Conservation (phyloP, 2,888 invertebrate genomes). For the Bembecia ichneumoniformis region DNA sequence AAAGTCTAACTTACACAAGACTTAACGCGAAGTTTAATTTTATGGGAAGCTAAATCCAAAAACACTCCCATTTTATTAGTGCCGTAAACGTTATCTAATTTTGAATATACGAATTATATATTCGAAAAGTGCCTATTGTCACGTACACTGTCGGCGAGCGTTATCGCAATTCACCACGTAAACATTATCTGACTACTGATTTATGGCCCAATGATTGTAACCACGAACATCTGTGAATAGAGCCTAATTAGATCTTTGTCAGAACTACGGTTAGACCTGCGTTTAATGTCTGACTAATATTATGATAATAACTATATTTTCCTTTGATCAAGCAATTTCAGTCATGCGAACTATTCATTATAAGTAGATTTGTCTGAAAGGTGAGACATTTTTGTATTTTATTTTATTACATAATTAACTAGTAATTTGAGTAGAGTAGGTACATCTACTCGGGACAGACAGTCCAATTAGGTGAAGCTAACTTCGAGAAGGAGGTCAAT, state of each 20-base stretch:
- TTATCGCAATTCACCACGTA: slow-evolving; percentile 10
- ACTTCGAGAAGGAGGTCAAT: too few relatives aligned
- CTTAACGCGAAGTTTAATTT: neutral
- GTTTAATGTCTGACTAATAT: too few relatives aligned
- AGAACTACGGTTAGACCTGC: slow-evolving; percentile 11
- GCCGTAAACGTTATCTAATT: slow-evolving; percentile 2
- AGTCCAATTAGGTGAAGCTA: too few relatives aligned
- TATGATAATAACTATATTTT: too few relatives aligned
- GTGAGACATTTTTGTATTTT: too few relatives aligned
- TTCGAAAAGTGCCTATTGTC: slow-evolving; percentile 1
- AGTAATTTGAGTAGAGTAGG: too few relatives aligned
- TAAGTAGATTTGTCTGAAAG: too few relatives aligned
- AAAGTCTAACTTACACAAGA: too few relatives aligned
- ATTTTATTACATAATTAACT: too few relatives aligned
- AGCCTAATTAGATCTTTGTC: slow-evolving; percentile 26
- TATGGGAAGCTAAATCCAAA: neutral
- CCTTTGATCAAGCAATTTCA: too few relatives aligned
- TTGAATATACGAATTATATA: slow-evolving; percentile 5
- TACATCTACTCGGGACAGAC: too few relatives aligned
- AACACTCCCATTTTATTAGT: neutral
- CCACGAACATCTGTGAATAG: slow-evolving; percentile 18
- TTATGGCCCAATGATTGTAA: slow-evolving; percentile 28
- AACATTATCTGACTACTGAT: slow-evolving; percentile 31
- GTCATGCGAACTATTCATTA: too few relatives aligned
- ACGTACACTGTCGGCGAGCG: slow-evolving; percentile 2